Evolutionary conservation across 2,888 invertebrate species (phyloP), one percentile per base, ranked within the genome.

Genomic region (Zaprionus bogoriensis): DNA sequence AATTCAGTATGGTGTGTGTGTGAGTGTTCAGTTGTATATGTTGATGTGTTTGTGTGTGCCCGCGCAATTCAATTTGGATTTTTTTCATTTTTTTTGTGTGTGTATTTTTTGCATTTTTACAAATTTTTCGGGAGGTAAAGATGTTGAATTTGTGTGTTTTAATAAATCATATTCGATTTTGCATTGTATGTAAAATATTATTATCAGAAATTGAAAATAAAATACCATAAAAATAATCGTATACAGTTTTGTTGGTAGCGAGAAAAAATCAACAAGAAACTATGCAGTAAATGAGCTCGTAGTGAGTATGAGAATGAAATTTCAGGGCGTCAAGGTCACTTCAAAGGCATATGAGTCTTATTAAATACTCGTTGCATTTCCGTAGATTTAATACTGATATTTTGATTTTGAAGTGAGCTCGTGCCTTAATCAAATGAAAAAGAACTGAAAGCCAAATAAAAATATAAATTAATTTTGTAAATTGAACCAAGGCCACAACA

Each of bases 111-210:
- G 23, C 32, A 62, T 59, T 61, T 67, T 72, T 59, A 51, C 46
- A 44, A 45, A 41, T 51, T 50, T 74, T 64, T 67, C 45, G 71
- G 62, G 68, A 66, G 74, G 67, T 73, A 85, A 77, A 82, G 66
- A 81, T 74, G 73, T 76, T 62, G 70, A 74, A 79, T 77, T 70
- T 60, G 63, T 76, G 67, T 77, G 74, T 79, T 76, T 81, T 71
- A 75, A 79, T 77, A 71, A 81, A 71, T 75, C 47, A 77, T 75
- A 75, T 80, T 75, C 41, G 39, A 50, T 67, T 69, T 57, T 67
- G 72, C 53, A 60, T 60, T 60, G 52, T 58, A 66, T 73, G 58
- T 47, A 68, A 57, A 72, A 54, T 46, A 62, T 69, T 42, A 69
- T 59, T 61, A 48, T 53, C 55, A 42, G n/a, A 61, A 66, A 61